Conservation (phyloP, 2,113 vertebrate species). For the Dendrocopos noguchii region DNA sequence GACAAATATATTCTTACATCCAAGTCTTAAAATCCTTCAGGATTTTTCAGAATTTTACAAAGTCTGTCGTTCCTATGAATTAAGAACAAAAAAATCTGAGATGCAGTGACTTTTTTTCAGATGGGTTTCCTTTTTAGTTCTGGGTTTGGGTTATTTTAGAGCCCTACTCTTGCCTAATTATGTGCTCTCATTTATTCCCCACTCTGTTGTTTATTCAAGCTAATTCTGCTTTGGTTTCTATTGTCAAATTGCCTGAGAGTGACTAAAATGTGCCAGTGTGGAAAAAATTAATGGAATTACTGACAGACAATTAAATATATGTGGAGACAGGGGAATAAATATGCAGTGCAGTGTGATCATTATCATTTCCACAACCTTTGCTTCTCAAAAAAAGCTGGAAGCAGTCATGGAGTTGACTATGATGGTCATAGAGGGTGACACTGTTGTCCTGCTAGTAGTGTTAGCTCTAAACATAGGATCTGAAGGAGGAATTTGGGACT, state of each 20-base stretch:
- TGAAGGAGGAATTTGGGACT: background rate
- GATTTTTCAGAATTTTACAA: background rate
- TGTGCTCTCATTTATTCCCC: background rate
- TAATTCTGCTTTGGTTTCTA: background rate
- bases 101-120: background rate
- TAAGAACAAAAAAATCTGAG: background rate
- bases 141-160: background rate
- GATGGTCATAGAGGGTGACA: background rate
- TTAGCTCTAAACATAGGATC: background rate
- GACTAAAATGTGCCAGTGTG: background rate
- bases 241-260: background rate
- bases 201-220: background rate
- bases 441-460: background rate
- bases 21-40: background rate
- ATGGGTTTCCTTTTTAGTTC: background rate
- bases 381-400: background rate
- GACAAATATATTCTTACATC: background rate
- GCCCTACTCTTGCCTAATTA: background rate
- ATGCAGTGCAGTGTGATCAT: background rate
- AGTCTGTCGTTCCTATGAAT: background rate
- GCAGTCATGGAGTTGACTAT: background rate
- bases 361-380: background rate
- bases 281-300: background rate
- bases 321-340: background rate
- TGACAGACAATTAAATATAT: background rate